Evolutionary conservation across 2,888 invertebrate species (phyloP), one percentile per base, ranked within the genome.

Genomic region (Hypercompe scribonia): DNA sequence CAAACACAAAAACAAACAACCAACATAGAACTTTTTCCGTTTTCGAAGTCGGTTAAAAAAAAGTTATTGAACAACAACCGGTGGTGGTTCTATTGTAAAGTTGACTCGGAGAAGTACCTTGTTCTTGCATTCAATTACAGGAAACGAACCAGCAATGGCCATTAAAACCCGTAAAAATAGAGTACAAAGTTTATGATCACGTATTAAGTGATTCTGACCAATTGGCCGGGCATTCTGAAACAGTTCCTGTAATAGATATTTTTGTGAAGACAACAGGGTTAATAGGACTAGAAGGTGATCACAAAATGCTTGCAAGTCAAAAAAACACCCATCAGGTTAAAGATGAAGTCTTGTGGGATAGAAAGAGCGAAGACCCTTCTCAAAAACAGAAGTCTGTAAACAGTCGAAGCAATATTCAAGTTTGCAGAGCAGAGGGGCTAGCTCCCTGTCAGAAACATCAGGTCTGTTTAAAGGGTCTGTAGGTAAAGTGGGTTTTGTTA

Each of bases 131-230:
- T n/a, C 15, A 42, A 66, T 66, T 66, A 21, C 39, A 28, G 39
- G 28, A 66, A 21, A 66, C 24, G 28, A 8, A 42, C 11, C n/a
- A 33, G 18, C 18, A 61, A 61, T 18, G 67, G 68, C 34, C 39
- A 81, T 78, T 61, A 50, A 68, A 36, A 7, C 33, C 28, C 54
- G 61, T 65, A 64, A 28, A 83, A 70, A 5, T 89, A 76, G 18
- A 88, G 83, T 72, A 94, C 93, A 70, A 92, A 31, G 8, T 1
- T 18, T 31, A 13, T 31, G 61, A 61, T 61, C 28, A 61, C 18
- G 8, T 7, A 61, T 61, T 18, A 31, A 31, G 31, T 61, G 18
- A 31, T 61, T 31, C 18, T 31, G 61, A 18, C 11, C 31, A 31
- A 18, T 18, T 31, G 61, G 61, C 61, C 18, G 18, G 8, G 18